These are phyloP conservation scores for Agrotis exclamationis DNA, from an alignment of 2,888 invertebrate genomes.

Conservation along the genomic window DNA sequence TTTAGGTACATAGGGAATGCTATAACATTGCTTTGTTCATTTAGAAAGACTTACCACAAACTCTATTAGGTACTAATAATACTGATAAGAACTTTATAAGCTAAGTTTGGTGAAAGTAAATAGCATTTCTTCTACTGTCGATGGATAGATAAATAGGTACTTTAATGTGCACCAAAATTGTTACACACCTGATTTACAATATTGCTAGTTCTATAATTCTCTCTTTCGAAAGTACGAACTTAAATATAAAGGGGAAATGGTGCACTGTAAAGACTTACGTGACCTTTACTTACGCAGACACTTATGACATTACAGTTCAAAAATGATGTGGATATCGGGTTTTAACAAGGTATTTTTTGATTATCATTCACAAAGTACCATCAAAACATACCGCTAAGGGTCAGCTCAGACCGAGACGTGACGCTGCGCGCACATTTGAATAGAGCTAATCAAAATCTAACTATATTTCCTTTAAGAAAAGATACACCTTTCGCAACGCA, in stretches of 20 bases:
- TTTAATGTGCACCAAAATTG: no score
- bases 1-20: constrained; percentile 15
- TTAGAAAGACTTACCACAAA: constrained; percentile 44
- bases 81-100: constrained; percentile 7
- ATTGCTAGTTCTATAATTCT: no score
- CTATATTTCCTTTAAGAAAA: no score
- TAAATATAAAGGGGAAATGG: no score
- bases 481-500: no score
- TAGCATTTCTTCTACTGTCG: not conserved
- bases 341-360: not conserved
- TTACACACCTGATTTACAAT: no score
- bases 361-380: not conserved
- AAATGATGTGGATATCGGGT: not conserved
- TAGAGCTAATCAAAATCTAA: no score
- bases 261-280: no score
- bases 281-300: not conserved
- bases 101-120: not conserved
- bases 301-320: not conserved
- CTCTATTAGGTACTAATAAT: constrained; percentile 12
- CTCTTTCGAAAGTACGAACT: no score
- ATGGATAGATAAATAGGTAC: no score
- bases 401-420: no score
- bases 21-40: constrained; percentile 39
- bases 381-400: not conserved
- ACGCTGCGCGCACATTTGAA: no score